Evolutionary conservation across 2,797 vertebrate genomes (phyloP), one percentile per base, ranked within the genome.

Genomic region (Tauraco hartlaubi): DNA sequence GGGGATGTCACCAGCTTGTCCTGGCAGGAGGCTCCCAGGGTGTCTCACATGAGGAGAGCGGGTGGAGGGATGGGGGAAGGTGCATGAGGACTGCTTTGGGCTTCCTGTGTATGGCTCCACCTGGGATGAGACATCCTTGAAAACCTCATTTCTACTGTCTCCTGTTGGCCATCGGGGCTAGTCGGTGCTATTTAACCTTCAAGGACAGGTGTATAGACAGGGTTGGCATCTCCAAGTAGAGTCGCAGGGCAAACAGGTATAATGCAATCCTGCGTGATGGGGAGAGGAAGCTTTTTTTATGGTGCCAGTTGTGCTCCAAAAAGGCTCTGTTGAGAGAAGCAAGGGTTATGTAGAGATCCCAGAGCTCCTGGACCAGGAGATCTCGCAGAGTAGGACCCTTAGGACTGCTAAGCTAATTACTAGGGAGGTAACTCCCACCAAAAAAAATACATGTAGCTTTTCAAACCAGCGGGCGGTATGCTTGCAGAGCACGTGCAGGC

Each of bases 391-490:
- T 35, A 43, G 72, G 67, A 87, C 33, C 22, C n/a, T 44, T 29
- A 44, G 73, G 54, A 46, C 33, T 61, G 56, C 73, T 66, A 28
- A 92, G 31, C 31, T 87, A 63, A 73, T 79, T 91, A 66, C 68
- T 77, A 51, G 72, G 67, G 44, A 73, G 72, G 92, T 87, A 89
- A 73, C 67, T 43, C 64, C 39, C 75, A 46, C 71, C 39, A 26
- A 69, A 85, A 89, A 84, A 35, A 26, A 25, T 10, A 43, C 72
- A 54, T 22, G 46, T 67, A 67, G 59, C 69, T 85, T 93, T 88
- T 84, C 74, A 76, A 81, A 95, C 46, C 76, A 92, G 91, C 85
- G 78, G 85, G 67, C 78, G 89, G 80, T 73, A 76, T 31, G 80
- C 86, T 87, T 69, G 78, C 21, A 4, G 41, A 73, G 93, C 84